Evolutionary conservation across 1,140 invertebrate species (phyloP), one percentile per base, ranked within the genome.

Genomic region (Rhagoletis pomonella): DNA sequence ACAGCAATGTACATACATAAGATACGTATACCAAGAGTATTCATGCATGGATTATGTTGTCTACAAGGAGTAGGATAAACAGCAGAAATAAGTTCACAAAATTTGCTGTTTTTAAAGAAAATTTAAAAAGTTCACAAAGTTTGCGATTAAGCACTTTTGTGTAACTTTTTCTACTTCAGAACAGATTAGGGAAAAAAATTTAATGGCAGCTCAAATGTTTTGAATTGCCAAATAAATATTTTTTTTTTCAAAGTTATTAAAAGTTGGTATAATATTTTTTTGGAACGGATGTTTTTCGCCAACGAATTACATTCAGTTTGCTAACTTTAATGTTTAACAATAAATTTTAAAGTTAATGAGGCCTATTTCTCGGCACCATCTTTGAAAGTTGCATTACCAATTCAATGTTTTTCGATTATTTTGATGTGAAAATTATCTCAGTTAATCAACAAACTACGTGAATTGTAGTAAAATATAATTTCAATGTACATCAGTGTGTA

Each of bases 351-450:
- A 73, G 44, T 73, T 17, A 47, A 17, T 73, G 14, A 73, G 17
- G 67, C 67, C 67, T 73, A 73, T 39, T 73, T 47, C 10, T 73
- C 44, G 67, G 67, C 67, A 39, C 67, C 67, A 44, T 67, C 64
- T 67, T n/a, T 17, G 5, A 39, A 14, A 14, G 44, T 73, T 69
- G 6, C 67, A 73, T 73, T 47, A 73, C 14, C 4, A 14, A 73
- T 73, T 73, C 67, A 73, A 73, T 73, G 67, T 73, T 44, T 44
- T 69, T 69, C 44, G 17, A 10, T 73, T 73, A 39, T 42, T 67
- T 3, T 67, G 14, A 47, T 44, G n/a, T 47, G 42, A 17, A 44
- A 17, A 10, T 17, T 44, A 17, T 44, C 67, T 73, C 42, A n/a
- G 12, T 17, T 44, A 73, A 73, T 12, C 10, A 73, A 6, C 3